These are phyloP conservation scores for Polypterus senegalus DNA, from an alignment of 2,113 vertebrate genomes.

Conservation along the genomic window DNA sequence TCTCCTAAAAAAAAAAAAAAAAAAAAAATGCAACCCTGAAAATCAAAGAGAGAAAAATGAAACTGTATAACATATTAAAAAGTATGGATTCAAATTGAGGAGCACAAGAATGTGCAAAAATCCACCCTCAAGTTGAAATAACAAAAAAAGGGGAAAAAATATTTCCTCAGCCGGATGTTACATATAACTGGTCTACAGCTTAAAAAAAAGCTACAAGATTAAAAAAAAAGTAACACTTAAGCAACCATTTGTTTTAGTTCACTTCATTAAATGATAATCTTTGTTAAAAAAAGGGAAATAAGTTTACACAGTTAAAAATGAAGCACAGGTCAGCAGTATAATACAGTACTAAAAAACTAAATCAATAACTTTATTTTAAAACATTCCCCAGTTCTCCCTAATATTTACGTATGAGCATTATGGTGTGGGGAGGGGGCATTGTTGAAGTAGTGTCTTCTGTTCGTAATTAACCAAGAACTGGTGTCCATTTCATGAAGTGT, in stretches of 20 bases:
- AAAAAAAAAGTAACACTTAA: slow-evolving; percentile 58
- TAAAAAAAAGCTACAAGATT: slow-evolving; percentile 58
- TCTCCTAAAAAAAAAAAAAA: slow-evolving; percentile 39
- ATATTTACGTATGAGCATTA: slow-evolving; percentile 68
- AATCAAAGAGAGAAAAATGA: slow-evolving; percentile 23
- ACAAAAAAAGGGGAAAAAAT: slow-evolving; percentile 18
- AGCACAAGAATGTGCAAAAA: slow-evolving; percentile 68
- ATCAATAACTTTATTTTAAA: slow-evolving; percentile 76
- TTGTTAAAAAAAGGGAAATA: slow-evolving; percentile 73
- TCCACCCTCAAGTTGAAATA: slow-evolving; percentile 6
- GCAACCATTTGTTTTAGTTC: slow-evolving; percentile 59
- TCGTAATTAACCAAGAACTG: slow-evolving; percentile 41
- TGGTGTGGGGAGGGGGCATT: slow-evolving; percentile 55
- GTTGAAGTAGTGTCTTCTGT: slow-evolving; percentile 51
- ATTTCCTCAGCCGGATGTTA: slow-evolving; percentile 68
- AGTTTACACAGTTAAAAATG: slow-evolving; percentile 89
- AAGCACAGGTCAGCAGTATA: slow-evolving; percentile 92
- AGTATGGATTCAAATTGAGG: slow-evolving; percentile 52
- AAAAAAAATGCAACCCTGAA: slow-evolving; percentile 39
- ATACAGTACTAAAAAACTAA: slow-evolving; percentile 99
- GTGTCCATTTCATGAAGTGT: slow-evolving; percentile 45
- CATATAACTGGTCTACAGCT: slow-evolving; percentile 78
- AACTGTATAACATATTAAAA: slow-evolving; percentile 43
- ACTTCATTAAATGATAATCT: slow-evolving; percentile 67
- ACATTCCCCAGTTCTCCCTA: slow-evolving; percentile 61